Evolutionary conservation across 2,888 invertebrate genomes (phyloP), one percentile per base, ranked within the genome.

Genomic region (Acronicta aceris): DNA sequence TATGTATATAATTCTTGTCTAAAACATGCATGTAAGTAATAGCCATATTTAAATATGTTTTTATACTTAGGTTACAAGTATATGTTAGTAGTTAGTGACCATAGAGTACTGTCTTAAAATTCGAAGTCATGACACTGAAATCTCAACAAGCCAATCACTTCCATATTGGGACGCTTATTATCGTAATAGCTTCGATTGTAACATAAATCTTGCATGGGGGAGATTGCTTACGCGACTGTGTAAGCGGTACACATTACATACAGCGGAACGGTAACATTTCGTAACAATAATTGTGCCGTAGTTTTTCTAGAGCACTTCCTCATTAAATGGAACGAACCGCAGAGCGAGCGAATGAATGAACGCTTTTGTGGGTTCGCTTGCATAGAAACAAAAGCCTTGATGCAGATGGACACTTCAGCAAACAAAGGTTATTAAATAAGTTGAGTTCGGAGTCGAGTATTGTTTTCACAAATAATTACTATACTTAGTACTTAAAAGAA

Each of bases 241-340:
- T 80, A 81, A 81, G 78, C 72, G 79, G 79, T 85, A 82, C 79
- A 81, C 82, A 86, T 85, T 86, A 82, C 75, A 71, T 62, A 69
- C 72, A 47, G 78, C 81, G 78, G 71, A 68, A 68, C 75, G 73
- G 78, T 81, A 78, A 75, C 74, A 85, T 90, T 90, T 86, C 84
- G 85, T 88, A 89, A 91, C 83, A 81, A 87, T 89, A 89, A 90
- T 89, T 86, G 85, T 81, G 76, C 76, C 79, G 81, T 84, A 82
- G 86, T 88, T 89, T 91, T 93, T 93, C 88, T 94, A 87, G 93
- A 91, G 88, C 93, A 90, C 88, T 94, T 93, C 93, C 93, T 93
- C 89, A 92, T 94, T 93, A 92, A 88, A 88, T 78, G 81, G 84
- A 82, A 82, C 87, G 84, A 84, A 81, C 82, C 61, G 43, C 61